Percentiles rank a stretch among this genome's conserved stretches.
Conservation (phyloP, 2,113 vertebrate genomes). For the Piliocolobus tephrosceles region DNA sequence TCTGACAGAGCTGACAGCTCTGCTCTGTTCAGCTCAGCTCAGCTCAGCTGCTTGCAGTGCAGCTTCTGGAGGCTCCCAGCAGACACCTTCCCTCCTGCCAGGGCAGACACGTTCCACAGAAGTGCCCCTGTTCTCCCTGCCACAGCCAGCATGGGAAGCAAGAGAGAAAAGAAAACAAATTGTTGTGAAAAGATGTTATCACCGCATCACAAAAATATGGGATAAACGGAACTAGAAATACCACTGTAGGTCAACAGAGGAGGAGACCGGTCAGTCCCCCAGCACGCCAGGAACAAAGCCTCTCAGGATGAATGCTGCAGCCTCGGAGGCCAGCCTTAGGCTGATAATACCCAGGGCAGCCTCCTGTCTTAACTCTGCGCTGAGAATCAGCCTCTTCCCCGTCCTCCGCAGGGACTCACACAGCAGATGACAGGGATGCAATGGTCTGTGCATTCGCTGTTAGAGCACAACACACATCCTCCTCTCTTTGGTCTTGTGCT, state of each 20-base stretch:
- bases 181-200: neutral
- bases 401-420: accelerated
- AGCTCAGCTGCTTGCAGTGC: too few relatives aligned
- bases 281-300: too few relatives aligned
- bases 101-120: neutral
- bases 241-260: too few relatives aligned
- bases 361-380: accelerated
- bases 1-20: neutral
- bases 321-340: neutral
- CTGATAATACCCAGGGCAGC: accelerated
- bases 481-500: neutral
- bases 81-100: neutral
- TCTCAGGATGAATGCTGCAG: accelerated
- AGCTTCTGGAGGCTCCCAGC: neutral
- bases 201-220: neutral
- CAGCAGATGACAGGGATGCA: accelerated
- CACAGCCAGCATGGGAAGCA: neutral
- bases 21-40: neutral
- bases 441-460: accelerated
- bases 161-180: neutral
- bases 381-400: accelerated
- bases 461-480: accelerated
- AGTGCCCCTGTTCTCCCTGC: neutral
- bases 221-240: neutral
- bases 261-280: too few relatives aligned